These are phyloP conservation scores for Ophion slaviceki DNA, from an alignment of 2,888 invertebrate species.

Conservation along the genomic window DNA sequence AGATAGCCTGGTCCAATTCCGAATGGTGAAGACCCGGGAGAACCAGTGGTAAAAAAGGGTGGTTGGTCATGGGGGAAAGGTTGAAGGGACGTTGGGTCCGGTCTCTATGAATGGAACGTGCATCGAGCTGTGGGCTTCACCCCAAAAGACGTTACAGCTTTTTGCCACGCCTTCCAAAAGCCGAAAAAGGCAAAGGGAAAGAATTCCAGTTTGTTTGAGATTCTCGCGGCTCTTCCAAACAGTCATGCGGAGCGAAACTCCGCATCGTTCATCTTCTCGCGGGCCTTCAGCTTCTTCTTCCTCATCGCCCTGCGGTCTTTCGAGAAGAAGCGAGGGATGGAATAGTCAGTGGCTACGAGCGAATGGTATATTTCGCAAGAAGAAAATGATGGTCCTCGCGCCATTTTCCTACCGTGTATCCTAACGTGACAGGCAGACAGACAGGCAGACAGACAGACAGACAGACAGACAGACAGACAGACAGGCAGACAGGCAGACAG, in stretches of 20 bases:
- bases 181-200: neutral
- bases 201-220: neutral
- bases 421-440: neutral
- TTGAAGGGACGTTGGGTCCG: constrained; percentile 16
- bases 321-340: constrained; percentile 20
- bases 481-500: no score
- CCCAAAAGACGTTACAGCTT: constrained; percentile 18
- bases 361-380: constrained; percentile 35
- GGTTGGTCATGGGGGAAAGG: constrained; percentile 24
- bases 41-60: constrained; percentile 54
- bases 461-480: no score
- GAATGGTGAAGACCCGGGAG: constrained; percentile 47
- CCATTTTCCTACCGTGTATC: neutral
- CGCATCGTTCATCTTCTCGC: constrained; percentile 17
- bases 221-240: neutral
- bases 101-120: constrained; percentile 46
- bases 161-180: neutral
- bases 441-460: no score
- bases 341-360: neutral
- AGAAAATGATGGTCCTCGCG: constrained; percentile 27
- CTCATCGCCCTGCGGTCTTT: neutral
- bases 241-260: constrained; percentile 5
- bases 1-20: constrained; percentile 39
- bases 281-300: neutral
- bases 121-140: constrained; percentile 2